A percentile compares a stretch with the other conserved stretches of the same genome.
These are phyloP conservation scores for Spisula solida DNA, from an alignment of 2,888 invertebrate species.

Conservation along the genomic window DNA sequence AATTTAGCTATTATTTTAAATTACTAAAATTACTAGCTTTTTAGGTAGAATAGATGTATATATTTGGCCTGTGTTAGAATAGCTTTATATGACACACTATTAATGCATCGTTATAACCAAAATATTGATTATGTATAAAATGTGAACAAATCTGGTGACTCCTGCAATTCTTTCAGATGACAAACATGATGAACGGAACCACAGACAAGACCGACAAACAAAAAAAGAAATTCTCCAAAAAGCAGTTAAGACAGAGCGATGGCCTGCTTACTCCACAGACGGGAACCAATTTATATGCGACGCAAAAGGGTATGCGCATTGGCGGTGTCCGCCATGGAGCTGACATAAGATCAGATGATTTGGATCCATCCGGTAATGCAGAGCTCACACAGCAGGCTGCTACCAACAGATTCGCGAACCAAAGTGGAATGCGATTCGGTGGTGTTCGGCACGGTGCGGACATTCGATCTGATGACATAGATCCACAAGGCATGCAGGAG, in stretches of 20 bases:
- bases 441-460: slow-evolving; percentile 78
- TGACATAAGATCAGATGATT: slow-evolving; percentile 85
- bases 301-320: slow-evolving; percentile 85
- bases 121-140: not conserved
- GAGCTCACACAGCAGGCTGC: slow-evolving; percentile 75
- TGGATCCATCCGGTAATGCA: slow-evolving; percentile 79
- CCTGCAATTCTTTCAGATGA: slow-evolving; percentile 58
- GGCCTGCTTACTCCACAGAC: slow-evolving; percentile 84
- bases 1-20: slow-evolving; percentile 37
- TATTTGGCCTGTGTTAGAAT: slow-evolving; percentile 30
- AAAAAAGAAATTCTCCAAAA: slow-evolving; percentile 82
- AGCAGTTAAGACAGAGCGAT: slow-evolving; percentile 84
- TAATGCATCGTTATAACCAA: slow-evolving; percentile 35
- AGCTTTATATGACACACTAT: slow-evolving; percentile 14
- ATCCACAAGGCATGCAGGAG: slow-evolving; percentile 68
- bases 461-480: slow-evolving; percentile 70
- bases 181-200: slow-evolving; percentile 65
- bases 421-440: slow-evolving; percentile 82
- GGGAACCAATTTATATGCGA: slow-evolving; percentile 86
- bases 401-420: slow-evolving; percentile 82
- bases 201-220: slow-evolving; percentile 67
- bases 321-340: slow-evolving; percentile 84
- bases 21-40: slow-evolving; percentile 45
- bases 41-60: slow-evolving; percentile 38
- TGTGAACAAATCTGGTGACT: slow-evolving; percentile 37